Conservation (phyloP, 1,140 invertebrate genomes). For the Chlorops oryzae region DNA sequence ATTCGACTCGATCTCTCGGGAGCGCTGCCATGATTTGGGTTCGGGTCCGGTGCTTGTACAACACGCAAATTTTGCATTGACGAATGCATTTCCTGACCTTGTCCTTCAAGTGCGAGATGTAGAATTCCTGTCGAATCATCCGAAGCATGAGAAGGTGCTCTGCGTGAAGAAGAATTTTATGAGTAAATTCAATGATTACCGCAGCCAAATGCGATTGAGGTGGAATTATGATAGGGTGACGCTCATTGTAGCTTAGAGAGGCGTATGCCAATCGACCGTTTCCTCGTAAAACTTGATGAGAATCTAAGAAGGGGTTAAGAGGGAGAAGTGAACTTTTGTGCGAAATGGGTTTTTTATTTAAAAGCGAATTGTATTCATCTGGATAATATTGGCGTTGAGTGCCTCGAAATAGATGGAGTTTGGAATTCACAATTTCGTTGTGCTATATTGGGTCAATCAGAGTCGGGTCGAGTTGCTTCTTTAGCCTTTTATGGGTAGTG, state of each 20-base stretch:
- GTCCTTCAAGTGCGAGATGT: neutral
- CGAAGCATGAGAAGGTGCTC: slow-evolving; percentile 1
- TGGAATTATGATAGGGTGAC: slow-evolving; percentile 5
- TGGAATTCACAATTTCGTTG: too few species aligned
- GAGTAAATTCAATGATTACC: neutral
- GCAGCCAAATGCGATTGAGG: neutral
- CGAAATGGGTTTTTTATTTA: too few species aligned
- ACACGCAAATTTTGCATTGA: neutral
- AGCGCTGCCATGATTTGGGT: neutral
- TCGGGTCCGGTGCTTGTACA: neutral
- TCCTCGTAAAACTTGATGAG: neutral
- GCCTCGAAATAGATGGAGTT: too few species aligned
- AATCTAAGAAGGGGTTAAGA: neutral
- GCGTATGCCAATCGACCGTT: neutral
- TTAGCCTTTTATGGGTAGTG: too few species aligned
- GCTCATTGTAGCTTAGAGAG: neutral
- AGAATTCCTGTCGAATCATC: slow-evolving; percentile 4
- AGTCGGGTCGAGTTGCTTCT: too few species aligned
- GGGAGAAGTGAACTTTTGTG: neutral
- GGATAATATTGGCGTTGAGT: too few species aligned
- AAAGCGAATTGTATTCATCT: too few species aligned
- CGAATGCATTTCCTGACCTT: neutral
- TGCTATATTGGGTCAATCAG: too few species aligned
- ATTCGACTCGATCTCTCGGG: neutral
- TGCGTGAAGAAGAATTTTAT: slow-evolving; percentile 1